Evolutionary conservation across 2,888 invertebrate species (phyloP).

Genomic region (Eupelmus urozonus): DNA sequence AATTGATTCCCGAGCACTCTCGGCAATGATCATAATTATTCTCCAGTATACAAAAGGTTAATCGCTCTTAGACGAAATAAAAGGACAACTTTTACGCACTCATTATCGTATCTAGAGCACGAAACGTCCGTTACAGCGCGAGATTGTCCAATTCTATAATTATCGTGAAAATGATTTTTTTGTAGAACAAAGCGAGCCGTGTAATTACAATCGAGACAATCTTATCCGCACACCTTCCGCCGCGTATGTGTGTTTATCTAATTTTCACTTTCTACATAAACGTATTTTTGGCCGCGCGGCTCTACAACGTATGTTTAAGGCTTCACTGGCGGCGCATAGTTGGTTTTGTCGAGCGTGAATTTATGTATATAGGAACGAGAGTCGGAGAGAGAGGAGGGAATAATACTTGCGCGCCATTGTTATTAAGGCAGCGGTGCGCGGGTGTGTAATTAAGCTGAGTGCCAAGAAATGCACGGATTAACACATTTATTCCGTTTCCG

Average conservation of each 20-base stretch:
- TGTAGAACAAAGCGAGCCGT: too few relatives aligned
- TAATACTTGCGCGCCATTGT: not conserved
- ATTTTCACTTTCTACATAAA: not conserved
- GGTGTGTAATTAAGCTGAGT: too few relatives aligned
- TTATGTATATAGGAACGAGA: not conserved
- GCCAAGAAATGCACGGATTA: constrained; percentile 7
- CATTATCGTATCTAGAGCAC: too few relatives aligned
- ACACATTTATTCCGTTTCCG: constrained; percentile 12
- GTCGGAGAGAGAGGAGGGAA: not conserved
- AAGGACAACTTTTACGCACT: too few relatives aligned
- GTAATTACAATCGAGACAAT: too few relatives aligned
- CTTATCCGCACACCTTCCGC: too few relatives aligned
- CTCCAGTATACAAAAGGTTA: not conserved
- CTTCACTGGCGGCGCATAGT: not conserved
- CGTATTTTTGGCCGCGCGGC: not conserved
- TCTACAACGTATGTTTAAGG: not conserved
- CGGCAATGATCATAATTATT: not conserved
- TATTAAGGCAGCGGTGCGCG: not conserved
- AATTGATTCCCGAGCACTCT: not conserved
- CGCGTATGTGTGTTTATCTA: too few relatives aligned
- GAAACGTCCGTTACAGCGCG: too few relatives aligned
- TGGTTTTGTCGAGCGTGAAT: not conserved
- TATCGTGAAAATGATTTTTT: too few relatives aligned
- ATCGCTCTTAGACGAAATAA: too few relatives aligned
- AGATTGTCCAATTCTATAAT: too few relatives aligned